Base-by-base conservation (phyloP, 2,888 invertebrate species). In the Thalpophila matura region DNA sequence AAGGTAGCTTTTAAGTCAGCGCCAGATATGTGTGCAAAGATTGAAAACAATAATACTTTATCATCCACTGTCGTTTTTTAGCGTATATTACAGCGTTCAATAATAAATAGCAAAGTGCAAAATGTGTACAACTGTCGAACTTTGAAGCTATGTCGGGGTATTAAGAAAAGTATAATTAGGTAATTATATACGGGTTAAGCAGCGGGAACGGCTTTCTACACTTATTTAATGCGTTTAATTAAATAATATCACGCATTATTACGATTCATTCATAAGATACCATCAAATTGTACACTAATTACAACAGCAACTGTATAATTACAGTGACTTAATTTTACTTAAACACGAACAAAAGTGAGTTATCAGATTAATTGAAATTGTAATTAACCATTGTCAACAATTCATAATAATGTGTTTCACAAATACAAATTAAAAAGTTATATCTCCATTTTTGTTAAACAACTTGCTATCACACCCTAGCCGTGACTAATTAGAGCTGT, bases 241-340 rank as follows among this genome's bases (percentile, higher is more conserved):
- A 38, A 70, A 56, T 27, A 49, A 54, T 40, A 35, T 20, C 47
- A 60, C 35, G 47, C 60, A 51, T 55, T 68, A 42, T 12, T 47
- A 60, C 33, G 12, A 38, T 55, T 51, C 50, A 24, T 26, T 42
- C n/a, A 14, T 10, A 59, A 55, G 75, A 71, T 74, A 71, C 10
- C 31, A 74, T 68, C 61, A 56, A 60, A 43, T 45, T 47, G 18
- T 68, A 56, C 38, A 56, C 47, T 58, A 58, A 69, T 66, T 69
- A 56, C 38, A 16, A 43, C 20, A 51, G 29, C 4, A 54, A 29
- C 42, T 43, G 40, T 59, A 60, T 64, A 49, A 70, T 53, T 70
- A 56, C 31, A 14, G 24, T 18, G 38, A 54, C 53, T 46, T 50
- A 55, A 66, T 67, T 70, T 58, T 33, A 45, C 29, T 26, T 35